phyloP scores from a whole-genome alignment of 2,113 vertebrate genomes.

The Greenwoodochromis staneri region DNA sequence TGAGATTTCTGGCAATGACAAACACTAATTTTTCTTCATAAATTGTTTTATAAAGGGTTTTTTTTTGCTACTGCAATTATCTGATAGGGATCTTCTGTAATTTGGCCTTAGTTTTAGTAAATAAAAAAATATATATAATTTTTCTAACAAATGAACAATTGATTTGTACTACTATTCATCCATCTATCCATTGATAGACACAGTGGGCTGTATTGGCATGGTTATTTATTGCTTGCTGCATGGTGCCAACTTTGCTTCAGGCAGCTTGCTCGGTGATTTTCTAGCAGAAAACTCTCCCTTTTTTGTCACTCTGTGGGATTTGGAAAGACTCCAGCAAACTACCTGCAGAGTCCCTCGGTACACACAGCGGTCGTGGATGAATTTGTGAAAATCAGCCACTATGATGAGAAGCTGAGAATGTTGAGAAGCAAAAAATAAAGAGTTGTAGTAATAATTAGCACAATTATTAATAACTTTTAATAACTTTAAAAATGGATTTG shows the following conservation, averaged over 20 bases:
- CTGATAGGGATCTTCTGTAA: background rate
- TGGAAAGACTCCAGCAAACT: background rate
- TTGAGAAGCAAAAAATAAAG: background rate
- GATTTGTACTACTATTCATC: background rate
- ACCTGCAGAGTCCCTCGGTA: background rate
- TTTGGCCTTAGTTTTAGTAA: background rate
- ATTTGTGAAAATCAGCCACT: slow-evolving; percentile 8
- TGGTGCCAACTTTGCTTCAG: background rate
- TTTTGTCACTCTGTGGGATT: background rate
- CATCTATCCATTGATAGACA: background rate
- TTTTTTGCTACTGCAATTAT: background rate
- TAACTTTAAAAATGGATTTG: background rate
- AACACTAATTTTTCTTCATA: background rate
- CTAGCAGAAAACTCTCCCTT: background rate
- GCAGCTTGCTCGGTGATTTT: slow-evolving; percentile 8
- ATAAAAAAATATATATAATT: background rate
- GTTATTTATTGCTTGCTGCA: background rate
- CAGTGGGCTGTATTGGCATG: background rate
- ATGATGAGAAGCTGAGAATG: background rate
- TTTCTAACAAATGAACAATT: background rate
- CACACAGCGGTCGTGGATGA: background rate
- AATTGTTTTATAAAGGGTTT: background rate
- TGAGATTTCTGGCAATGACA: background rate
- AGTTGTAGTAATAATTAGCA: background rate
- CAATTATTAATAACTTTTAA: background rate